Percentiles rank a stretch among this genome's conserved stretches.
Conservation (phyloP, 2,888 invertebrate species). For the Strigamia crassipes region DNA sequence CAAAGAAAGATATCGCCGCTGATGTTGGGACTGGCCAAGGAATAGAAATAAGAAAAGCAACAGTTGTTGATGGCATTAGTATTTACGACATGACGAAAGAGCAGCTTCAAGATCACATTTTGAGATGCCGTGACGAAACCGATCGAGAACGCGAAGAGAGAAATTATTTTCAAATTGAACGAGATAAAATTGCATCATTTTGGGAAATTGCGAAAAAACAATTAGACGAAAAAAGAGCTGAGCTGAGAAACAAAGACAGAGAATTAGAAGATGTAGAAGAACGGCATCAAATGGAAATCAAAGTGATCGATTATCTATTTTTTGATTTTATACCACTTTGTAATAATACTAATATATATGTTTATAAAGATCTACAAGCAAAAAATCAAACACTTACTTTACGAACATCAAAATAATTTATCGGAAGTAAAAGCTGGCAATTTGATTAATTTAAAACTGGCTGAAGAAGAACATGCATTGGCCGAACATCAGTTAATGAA, state of each 20-base stretch:
- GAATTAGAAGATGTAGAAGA: slow-evolving; percentile 87
- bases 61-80: slow-evolving; percentile 17
- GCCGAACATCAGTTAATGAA: slow-evolving; percentile 77
- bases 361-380: slow-evolving; percentile 73
- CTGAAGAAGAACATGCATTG: slow-evolving; percentile 78
- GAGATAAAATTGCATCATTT: slow-evolving; percentile 90
- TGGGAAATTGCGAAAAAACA: slow-evolving; percentile 95
- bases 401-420: slow-evolving; percentile 84
- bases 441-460: slow-evolving; percentile 77
- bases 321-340: neutral
- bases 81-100: slow-evolving; percentile 36
- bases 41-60: slow-evolving; percentile 36
- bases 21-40: neutral
- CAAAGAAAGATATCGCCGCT: neutral
- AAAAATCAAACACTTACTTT: slow-evolving; percentile 89
- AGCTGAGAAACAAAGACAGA: slow-evolving; percentile 74
- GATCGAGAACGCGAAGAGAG: slow-evolving; percentile 93
- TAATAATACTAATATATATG: neutral
- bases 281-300: slow-evolving; percentile 82
- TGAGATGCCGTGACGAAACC: slow-evolving; percentile 83
- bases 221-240: slow-evolving; percentile 79
- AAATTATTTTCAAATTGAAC: slow-evolving; percentile 92
- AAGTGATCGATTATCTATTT: slow-evolving; percentile 58
- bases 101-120: slow-evolving; percentile 79
- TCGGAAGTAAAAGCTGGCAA: slow-evolving; percentile 84